A percentile compares a stretch with the other conserved stretches of the same genome.
Evolutionary conservation across 2,797 vertebrate species (phyloP).

Genomic region (Pseudocheirus occidentalis): DNA sequence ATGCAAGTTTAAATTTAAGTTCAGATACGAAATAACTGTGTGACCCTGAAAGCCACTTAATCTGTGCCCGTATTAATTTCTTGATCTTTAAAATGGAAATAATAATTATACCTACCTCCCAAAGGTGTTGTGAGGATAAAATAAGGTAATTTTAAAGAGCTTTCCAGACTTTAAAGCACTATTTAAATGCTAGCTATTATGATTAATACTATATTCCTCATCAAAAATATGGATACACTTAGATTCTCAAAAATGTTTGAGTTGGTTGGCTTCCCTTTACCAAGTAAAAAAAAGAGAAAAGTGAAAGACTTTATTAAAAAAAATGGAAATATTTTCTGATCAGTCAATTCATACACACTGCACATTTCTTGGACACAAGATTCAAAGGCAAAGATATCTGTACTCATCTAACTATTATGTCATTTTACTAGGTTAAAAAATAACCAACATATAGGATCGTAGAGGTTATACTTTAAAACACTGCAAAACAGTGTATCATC

Average conservation of each 20-base stretch:
- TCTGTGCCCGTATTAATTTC: not conserved
- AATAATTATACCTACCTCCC: not conserved
- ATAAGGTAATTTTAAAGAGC: not conserved
- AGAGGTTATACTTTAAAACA: not conserved
- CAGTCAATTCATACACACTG: conserved; percentile 11
- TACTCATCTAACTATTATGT: not conserved
- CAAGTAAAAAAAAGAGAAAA: not conserved
- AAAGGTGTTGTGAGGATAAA: not conserved
- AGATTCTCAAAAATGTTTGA: not conserved
- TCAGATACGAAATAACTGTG: not conserved
- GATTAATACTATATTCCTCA: not conserved
- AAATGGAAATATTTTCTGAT: not conserved
- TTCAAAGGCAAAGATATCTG: conserved; percentile 6
- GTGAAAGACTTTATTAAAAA: conserved; percentile 26
- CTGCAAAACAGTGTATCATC: not conserved
- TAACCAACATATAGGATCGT: not conserved
- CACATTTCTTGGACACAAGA: conserved; percentile 13
- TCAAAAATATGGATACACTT: not conserved
- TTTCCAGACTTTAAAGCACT: not conserved
- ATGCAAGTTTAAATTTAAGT: not conserved
- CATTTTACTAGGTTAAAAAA: conserved; percentile 30
- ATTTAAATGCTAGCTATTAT: not conserved
- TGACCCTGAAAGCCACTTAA: not conserved
- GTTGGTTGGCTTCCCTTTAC: not conserved
- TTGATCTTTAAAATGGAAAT: not conserved